Conservation (phyloP, 1,140 invertebrate genomes). For the Drosophila sechellia region DNA sequence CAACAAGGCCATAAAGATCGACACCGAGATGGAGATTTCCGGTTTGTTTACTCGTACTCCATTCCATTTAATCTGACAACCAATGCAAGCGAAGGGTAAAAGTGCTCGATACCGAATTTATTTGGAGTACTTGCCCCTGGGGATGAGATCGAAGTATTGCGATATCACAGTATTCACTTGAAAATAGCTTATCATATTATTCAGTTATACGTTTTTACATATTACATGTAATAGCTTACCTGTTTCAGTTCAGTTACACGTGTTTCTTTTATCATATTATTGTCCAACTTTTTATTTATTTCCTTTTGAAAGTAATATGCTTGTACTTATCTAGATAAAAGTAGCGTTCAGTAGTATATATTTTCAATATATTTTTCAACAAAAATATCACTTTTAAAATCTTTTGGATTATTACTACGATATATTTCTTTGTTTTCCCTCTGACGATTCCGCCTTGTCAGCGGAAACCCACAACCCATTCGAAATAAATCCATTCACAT, state of each 20-base stretch:
- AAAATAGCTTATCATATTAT: too few relatives aligned
- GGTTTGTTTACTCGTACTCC: constrained; percentile 31
- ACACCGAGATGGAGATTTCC: constrained; percentile 26
- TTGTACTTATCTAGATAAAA: too few relatives aligned
- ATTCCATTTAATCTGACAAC: constrained; percentile 11
- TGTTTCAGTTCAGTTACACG: too few relatives aligned
- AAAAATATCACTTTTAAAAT: not conserved
- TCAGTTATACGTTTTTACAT: too few relatives aligned
- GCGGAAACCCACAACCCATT: constrained; percentile 16
- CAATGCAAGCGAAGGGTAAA: constrained; percentile 35
- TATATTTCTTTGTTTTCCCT: too few relatives aligned
- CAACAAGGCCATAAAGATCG: constrained; percentile 29
- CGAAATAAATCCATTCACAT: constrained; percentile 28
- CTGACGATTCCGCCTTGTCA: not conserved
- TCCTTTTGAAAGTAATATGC: too few relatives aligned
- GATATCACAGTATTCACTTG: not conserved
- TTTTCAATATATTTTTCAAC: not conserved
- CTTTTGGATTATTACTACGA: not conserved
- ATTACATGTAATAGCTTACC: too few relatives aligned
- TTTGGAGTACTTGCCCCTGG: not conserved
- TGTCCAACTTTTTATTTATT: too few relatives aligned
- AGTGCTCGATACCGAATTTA: constrained; percentile 3
- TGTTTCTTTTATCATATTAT: too few relatives aligned
- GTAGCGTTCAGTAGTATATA: not conserved
- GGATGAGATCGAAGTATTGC: not conserved